Evolutionary conservation across 2,888 invertebrate genomes (phyloP), one percentile per base, ranked within the genome.

Genomic region (Uropetala carovei): DNA sequence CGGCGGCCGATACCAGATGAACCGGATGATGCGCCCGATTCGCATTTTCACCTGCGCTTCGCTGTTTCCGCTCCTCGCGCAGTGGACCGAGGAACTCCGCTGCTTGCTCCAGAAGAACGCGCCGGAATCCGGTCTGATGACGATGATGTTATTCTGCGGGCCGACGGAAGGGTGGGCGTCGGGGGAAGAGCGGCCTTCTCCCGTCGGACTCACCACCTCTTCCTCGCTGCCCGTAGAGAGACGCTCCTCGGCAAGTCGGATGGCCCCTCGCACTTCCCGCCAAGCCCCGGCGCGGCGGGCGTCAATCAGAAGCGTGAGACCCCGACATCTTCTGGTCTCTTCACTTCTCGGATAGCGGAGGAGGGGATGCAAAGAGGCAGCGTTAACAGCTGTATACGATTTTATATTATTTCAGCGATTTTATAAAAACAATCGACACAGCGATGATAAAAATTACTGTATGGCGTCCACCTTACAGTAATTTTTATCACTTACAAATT

Each of bases 261-360:
- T 96, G 94, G 96, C 96, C 57, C 96, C 95, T 93, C 96, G 95
- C 92, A 96, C 96, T 85, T 96, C 95, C 93, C 97, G 96, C 95
- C 97, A 96, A 92, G 96, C 96, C 93, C 96, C 89, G 11, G 89
- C 96, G 94, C 96, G 96, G 94, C 97, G 96, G 43, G 97, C 97
- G 94, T 97, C 97, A 93, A 97, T 95, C 93, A 97, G 95, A 92
- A 97, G 95, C 84, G 96, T 96, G 92, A 97, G 95, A 14, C 97
- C 97, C 93, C 89, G 89, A n/a, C 89, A 89, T 64, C 89, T 89
- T 43, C 89, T 18, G 2, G 89, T 89, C 89, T 89, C 89, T 43
- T 89, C 89, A 27, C 89, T 89, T 59, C 43, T 43, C 43, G 43
- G 43, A 43, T 43, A 43, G 43, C 43, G 43, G 43, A 43, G 43